Percentiles rank a stretch among this genome's conserved stretches.
phyloP scores from a whole-genome alignment of 2,113 vertebrate genomes.

The Pseudorhombus dupliciocellatus region DNA sequence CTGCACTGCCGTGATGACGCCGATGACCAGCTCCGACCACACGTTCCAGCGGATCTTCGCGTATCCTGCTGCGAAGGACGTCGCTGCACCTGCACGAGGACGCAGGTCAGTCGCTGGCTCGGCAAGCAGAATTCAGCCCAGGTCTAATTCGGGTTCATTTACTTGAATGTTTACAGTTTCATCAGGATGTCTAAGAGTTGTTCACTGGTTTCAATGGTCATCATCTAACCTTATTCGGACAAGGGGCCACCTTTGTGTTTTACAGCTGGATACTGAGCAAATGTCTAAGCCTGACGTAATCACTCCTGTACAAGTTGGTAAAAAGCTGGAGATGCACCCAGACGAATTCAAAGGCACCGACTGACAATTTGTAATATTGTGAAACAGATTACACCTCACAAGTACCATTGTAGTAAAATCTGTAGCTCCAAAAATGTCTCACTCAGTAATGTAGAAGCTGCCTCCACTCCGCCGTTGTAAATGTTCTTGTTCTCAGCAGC shows the following conservation, averaged over 20 bases:
- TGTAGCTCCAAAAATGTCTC: conserved; percentile 38
- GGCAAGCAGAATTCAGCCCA: too few species aligned
- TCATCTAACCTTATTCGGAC: neutral
- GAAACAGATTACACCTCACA: neutral
- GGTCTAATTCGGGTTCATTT: too few species aligned
- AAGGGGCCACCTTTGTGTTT: conserved; percentile 7
- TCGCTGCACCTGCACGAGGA: conserved; percentile 81
- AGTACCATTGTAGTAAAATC: neutral
- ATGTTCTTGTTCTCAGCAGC: conserved; percentile 57
- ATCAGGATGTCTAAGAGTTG: neutral
- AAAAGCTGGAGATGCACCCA: too few species aligned
- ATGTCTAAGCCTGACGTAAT: too few species aligned
- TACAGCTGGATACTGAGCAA: too few species aligned
- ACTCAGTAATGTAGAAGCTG: conserved; percentile 92
- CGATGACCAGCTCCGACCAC: conserved; percentile 92
- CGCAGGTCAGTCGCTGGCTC: neutral
- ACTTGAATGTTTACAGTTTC: neutral
- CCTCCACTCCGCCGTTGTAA: conserved; percentile 94
- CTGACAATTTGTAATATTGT: neutral
- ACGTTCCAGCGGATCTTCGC: conserved; percentile 88
- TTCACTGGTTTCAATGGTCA: neutral
- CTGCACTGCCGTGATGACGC: conserved; percentile 83
- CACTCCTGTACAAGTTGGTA: too few species aligned
- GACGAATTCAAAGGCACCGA: too few species aligned
- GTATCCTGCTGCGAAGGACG: conserved; percentile 86